Evolutionary conservation across 1,140 invertebrate species (phyloP).

Genomic region (Brachionus angularis): DNA sequence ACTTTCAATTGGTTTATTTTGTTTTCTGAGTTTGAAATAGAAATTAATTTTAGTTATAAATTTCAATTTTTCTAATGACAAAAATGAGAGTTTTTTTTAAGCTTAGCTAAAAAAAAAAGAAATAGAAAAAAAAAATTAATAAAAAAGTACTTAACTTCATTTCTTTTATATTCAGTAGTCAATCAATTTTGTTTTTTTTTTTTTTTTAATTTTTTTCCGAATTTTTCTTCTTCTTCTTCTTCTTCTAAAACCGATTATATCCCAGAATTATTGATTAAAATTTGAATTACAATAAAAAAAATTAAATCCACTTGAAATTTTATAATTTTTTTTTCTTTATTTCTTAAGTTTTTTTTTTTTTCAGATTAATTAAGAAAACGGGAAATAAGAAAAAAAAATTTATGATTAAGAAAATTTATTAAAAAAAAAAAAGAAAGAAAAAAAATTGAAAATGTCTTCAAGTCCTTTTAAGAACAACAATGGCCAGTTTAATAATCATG

Average conservation of each 20-base stretch:
- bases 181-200: neutral
- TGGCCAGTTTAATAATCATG: neutral
- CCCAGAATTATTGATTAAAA: neutral
- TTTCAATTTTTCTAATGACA: no score
- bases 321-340: neutral
- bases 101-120: neutral
- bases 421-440: no score
- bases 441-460: slow-evolving; percentile 17
- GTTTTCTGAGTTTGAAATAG: no score
- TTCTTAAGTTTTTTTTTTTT: neutral
- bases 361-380: no score
- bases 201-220: neutral
- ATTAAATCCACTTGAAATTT: neutral
- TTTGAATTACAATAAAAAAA: neutral
- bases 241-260: neutral
- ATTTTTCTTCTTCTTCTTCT: slow-evolving; percentile 7
- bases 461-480: slow-evolving; percentile 19
- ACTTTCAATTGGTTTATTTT: slow-evolving; percentile 4
- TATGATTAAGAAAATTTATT: no score
- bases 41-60: no score
- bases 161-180: no score
- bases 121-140: neutral
- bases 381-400: no score
- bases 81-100: no score
- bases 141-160: slow-evolving; percentile 27